Conservation (phyloP, 92 coral and sea anemone species). For the Palythoa grandiflora region DNA sequence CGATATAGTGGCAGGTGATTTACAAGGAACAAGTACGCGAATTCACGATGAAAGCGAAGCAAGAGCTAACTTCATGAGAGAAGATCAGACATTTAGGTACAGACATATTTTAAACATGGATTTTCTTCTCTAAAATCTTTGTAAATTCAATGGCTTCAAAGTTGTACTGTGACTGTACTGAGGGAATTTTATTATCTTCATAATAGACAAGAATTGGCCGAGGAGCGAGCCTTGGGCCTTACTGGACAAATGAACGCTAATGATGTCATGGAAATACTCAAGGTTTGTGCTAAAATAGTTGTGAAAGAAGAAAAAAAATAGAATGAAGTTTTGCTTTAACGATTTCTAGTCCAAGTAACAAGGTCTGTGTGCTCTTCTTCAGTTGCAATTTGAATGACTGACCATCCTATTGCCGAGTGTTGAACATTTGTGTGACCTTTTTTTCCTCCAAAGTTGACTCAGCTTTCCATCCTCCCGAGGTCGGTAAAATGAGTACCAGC, state of each 20-base stretch:
- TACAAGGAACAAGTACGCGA: constrained; percentile 90
- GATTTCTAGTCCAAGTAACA: no score
- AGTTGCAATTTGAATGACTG: no score
- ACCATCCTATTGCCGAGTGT: no score
- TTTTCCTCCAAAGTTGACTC: no score
- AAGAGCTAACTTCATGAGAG: constrained; percentile 85
- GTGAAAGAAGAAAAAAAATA: no score
- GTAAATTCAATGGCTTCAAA: neutral
- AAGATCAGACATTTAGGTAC: constrained; percentile 79
- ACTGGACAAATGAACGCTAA: constrained; percentile 88
- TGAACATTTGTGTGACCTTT: no score
- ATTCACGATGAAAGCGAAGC: constrained; percentile 96
- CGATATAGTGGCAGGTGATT: constrained; percentile 90
- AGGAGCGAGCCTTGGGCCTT: constrained; percentile 77
- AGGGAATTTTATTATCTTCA: neutral
- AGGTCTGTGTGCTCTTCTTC: no score
- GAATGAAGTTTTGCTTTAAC: no score
- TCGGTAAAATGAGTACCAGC: no score
- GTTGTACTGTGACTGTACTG: neutral
- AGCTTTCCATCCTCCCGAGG: no score
- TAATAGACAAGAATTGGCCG: constrained; percentile 67
- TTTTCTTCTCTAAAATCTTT: neutral
- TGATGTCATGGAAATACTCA: constrained; percentile 85
- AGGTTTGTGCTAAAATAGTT: constrained; percentile 57
- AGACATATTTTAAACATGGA: neutral